Evolutionary conservation across 2,888 invertebrate genomes (phyloP).

Genomic region (Theodoxus fluviatilis): DNA sequence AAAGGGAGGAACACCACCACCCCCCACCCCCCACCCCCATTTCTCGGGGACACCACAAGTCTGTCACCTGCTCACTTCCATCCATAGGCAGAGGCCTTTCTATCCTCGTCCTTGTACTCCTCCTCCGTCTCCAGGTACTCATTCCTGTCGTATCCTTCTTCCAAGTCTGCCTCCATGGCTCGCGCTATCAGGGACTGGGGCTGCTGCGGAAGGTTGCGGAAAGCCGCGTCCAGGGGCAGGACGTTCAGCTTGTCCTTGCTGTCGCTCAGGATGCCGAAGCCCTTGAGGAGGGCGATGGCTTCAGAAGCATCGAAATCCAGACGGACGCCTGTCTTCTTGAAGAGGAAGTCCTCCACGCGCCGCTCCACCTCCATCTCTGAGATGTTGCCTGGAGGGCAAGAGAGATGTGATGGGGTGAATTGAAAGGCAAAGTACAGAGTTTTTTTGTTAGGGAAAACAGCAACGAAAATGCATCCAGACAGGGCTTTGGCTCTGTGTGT

Average conservation of each 20-base stretch:
- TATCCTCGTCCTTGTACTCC: constrained; percentile 53
- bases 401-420: background rate
- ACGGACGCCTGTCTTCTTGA: constrained; percentile 43
- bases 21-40: too few relatives aligned
- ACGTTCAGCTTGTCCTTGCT: constrained; percentile 51
- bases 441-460: too few relatives aligned
- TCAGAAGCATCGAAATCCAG: constrained; percentile 54
- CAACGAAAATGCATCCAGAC: too few relatives aligned
- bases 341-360: constrained; percentile 54
- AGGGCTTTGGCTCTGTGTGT: too few relatives aligned
- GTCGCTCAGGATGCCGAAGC: constrained; percentile 52
- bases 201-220: constrained; percentile 53
- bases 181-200: constrained; percentile 50
- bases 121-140: constrained; percentile 52
- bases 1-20: too few relatives aligned
- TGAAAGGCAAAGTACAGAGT: background rate
- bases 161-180: constrained; percentile 49
- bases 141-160: constrained; percentile 61
- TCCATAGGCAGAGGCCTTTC: constrained; percentile 46
- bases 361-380: constrained; percentile 45
- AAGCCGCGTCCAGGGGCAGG: constrained; percentile 54
- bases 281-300: constrained; percentile 46
- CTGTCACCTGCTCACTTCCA: too few relatives aligned
- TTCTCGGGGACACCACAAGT: too few relatives aligned
- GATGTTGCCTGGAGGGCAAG: constrained; percentile 48